Conservation (phyloP, 64 coral and sea anemone species). For the Hydrozoanthus tunicans region DNA sequence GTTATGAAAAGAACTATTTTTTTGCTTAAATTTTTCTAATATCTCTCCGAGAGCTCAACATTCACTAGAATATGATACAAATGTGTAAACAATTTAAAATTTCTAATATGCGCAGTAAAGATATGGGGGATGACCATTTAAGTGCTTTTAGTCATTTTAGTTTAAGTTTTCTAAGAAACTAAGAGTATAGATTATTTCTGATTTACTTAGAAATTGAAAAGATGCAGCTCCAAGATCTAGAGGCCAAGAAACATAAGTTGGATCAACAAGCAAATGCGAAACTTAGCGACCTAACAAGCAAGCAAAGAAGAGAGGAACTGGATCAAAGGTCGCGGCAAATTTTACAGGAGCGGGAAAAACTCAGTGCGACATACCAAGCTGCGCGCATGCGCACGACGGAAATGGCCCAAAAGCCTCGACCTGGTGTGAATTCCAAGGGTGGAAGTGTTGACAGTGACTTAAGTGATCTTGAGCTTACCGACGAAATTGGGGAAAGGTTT, state of each 20-base stretch:
- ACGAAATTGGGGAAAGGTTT: slow-evolving; percentile 40
- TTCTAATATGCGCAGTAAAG: too few species aligned
- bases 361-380: slow-evolving; percentile 80
- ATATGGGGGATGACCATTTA: too few species aligned
- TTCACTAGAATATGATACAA: too few species aligned
- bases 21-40: too few species aligned
- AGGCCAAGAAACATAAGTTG: slow-evolving; percentile 58
- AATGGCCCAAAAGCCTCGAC: slow-evolving; percentile 61
- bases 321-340: slow-evolving; percentile 84
- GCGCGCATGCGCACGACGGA: slow-evolving; percentile 70
- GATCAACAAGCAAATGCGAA: slow-evolving; percentile 77
- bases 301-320: slow-evolving; percentile 73
- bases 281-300: slow-evolving; percentile 72
- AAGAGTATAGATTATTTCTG: not conserved
- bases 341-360: slow-evolving; percentile 78
- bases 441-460: slow-evolving; percentile 33
- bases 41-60: too few species aligned
- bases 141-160: too few species aligned
- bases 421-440: slow-evolving; percentile 5
- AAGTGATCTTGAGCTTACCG: slow-evolving; percentile 32
- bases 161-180: not conserved
- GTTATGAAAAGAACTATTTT: too few species aligned
- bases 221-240: slow-evolving; percentile 74
- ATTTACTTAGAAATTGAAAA: slow-evolving; percentile 77
- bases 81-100: too few species aligned